These are phyloP conservation scores for Sinelater perroti DNA, from an alignment of 2,888 invertebrate species.

Conservation along the genomic window DNA sequence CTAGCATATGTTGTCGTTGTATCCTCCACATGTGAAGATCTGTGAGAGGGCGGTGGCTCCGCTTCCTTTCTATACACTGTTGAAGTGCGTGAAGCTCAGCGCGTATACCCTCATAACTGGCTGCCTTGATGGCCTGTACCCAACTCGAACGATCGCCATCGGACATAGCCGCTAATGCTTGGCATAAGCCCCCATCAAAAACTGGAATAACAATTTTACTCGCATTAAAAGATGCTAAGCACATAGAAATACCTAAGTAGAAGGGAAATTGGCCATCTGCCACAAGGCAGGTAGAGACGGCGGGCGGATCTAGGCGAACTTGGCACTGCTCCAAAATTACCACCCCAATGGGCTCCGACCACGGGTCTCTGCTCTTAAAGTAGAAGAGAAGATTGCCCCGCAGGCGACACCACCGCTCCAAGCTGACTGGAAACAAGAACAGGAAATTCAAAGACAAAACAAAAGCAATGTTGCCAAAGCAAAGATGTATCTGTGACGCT, in stretches of 20 bases:
- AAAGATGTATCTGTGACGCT: too few relatives aligned
- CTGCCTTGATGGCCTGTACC: constrained; percentile 83
- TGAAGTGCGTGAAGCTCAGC: constrained; percentile 74
- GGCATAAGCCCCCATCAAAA: constrained; percentile 83
- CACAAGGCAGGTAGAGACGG: constrained; percentile 66
- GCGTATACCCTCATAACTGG: constrained; percentile 84
- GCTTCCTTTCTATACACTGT: constrained; percentile 67
- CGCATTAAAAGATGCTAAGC: background rate
- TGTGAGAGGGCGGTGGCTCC: constrained; percentile 70
- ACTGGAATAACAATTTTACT: constrained; percentile 63
- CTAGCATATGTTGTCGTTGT: constrained; percentile 74
- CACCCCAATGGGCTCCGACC: constrained; percentile 87
- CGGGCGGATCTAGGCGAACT: constrained; percentile 72
- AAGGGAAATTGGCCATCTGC: constrained; percentile 82
- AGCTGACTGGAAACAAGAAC: constrained; percentile 68
- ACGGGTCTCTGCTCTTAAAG: constrained; percentile 87
- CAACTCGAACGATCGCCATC: constrained; percentile 85
- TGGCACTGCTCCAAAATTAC: constrained; percentile 89
- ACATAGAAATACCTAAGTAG: constrained; percentile 74
- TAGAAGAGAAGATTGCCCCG: constrained; percentile 94
- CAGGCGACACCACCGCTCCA: constrained; percentile 89
- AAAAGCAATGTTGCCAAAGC: too few relatives aligned
- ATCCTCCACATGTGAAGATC: constrained; percentile 76
- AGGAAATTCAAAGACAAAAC: background rate
- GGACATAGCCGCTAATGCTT: constrained; percentile 81